Conservation (phyloP, 2,113 vertebrate species). For the Thinocorus orbignyianus region DNA sequence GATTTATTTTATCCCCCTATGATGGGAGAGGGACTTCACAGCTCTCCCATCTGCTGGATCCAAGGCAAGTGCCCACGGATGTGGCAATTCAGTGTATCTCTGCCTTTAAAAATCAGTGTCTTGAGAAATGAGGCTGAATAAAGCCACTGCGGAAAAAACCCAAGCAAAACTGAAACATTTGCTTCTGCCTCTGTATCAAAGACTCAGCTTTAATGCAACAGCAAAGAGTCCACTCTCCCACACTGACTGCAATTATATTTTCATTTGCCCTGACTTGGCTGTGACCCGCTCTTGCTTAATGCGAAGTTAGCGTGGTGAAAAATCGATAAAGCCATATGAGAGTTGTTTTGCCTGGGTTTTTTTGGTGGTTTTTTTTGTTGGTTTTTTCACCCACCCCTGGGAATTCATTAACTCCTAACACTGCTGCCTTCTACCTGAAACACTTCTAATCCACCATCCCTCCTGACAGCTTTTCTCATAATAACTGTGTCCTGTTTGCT, state of each 20-base stretch:
- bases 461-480: not conserved
- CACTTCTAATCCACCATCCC: not conserved
- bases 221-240: not conserved
- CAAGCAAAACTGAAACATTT: not conserved
- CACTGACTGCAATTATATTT: not conserved
- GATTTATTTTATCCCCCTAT: not conserved
- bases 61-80: not conserved
- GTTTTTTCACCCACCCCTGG: no score
- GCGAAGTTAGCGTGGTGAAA: not conserved
- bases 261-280: not conserved
- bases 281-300: not conserved
- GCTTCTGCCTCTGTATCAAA: not conserved
- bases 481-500: not conserved
- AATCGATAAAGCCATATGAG: accelerated
- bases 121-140: not conserved
- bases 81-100: not conserved
- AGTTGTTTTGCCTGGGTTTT: not conserved
- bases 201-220: not conserved
- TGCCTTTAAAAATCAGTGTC: not conserved
- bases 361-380: not conserved
- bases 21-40: not conserved
- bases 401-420: not conserved
- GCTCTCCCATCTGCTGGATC: not conserved
- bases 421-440: not conserved
- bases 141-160: accelerated